A percentile compares a stretch with the other conserved stretches of the same genome.
These are phyloP conservation scores for Mnemiopsis leidyi DNA, from an alignment of 37 sponge, comb jelly and placozoan genomes.

Conservation along the genomic window DNA sequence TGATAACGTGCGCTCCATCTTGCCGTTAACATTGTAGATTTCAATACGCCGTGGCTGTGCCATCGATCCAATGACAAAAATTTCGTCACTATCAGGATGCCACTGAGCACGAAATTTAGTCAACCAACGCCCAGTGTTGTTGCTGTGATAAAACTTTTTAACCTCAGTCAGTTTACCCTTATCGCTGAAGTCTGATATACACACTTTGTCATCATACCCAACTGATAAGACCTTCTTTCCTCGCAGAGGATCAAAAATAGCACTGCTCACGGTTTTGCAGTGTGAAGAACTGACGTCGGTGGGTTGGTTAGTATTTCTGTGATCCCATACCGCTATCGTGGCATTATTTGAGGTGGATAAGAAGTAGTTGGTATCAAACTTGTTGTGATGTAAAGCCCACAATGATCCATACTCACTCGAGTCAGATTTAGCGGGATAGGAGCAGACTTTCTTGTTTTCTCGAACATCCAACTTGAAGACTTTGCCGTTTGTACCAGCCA, in stretches of 20 bases:
- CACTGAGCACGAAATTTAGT: slow-evolving; percentile 68
- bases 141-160: slow-evolving; percentile 27
- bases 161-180: neutral
- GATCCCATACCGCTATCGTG: slow-evolving; percentile 6
- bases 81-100: slow-evolving; percentile 66
- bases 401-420: slow-evolving; percentile 23
- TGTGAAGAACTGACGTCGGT: neutral
- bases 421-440: neutral
- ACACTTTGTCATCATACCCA: slow-evolving; percentile 40
- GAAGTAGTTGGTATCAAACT: slow-evolving; percentile 7
- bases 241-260: neutral
- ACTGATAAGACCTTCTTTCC: slow-evolving; percentile 28
- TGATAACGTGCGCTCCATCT: neutral
- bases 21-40: neutral
- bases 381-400: neutral
- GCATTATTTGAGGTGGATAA: slow-evolving; percentile 29
- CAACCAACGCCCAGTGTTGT: slow-evolving; percentile 69
- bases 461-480: slow-evolving; percentile 14
- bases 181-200: neutral
- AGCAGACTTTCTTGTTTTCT: neutral
- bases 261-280: slow-evolving; percentile 40
- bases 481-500: neutral
- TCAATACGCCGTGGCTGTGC: slow-evolving; percentile 28
- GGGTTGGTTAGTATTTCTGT: slow-evolving; percentile 4
- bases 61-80: slow-evolving; percentile 68